Conservation (phyloP, 2,797 vertebrate genomes). For the Sus cebifrons region DNA sequence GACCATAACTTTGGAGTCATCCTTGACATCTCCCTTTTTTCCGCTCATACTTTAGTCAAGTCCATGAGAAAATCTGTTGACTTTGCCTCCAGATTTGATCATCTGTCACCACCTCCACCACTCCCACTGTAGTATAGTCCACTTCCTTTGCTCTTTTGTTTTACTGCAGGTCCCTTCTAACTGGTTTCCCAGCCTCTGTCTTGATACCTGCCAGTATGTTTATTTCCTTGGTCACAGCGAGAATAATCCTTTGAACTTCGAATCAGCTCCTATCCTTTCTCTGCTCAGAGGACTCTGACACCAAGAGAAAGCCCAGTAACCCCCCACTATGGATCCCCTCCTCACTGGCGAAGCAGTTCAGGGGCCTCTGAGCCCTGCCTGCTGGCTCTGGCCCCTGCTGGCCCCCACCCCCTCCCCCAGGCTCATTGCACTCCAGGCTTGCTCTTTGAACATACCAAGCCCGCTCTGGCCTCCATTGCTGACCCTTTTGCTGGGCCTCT, state of each 20-base stretch:
- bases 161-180: background rate
- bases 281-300: background rate
- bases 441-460: background rate
- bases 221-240: background rate
- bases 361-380: background rate
- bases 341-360: background rate
- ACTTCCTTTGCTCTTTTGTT: background rate
- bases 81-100: background rate
- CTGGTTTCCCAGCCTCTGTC: background rate
- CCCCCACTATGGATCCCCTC: background rate
- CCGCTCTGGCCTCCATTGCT: background rate
- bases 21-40: background rate
- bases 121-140: background rate
- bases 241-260: background rate
- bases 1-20: background rate
- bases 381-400: no score
- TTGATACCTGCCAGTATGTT: background rate
- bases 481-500: background rate
- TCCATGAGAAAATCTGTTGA: background rate
- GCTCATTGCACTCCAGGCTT: background rate
- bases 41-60: background rate
- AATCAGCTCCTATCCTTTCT: background rate
- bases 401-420: accelerated
- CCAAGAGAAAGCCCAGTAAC: background rate
- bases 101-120: background rate